Evolutionary conservation across 1,140 invertebrate genomes (phyloP), one percentile per base, ranked within the genome.

Genomic region (Oppia nitens): DNA sequence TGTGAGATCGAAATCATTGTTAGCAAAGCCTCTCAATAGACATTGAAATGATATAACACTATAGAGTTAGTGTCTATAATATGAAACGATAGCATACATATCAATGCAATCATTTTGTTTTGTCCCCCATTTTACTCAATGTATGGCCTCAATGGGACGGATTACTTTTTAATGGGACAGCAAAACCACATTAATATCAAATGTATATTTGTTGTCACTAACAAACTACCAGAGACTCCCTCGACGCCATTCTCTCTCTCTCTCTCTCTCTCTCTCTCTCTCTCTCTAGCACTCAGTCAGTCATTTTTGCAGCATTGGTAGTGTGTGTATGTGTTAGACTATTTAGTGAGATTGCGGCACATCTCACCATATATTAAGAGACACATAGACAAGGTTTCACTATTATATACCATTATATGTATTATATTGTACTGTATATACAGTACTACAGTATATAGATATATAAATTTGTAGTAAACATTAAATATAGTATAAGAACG

Each of bases 141-240:
- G 17, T 40, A 40, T 40, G 17, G 32, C 32, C 51, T 55, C 53
- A 47, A 50, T 64, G 56, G 64, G 60, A 63, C 55, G 60, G 62
- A 65, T 64, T 65, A 65, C 60, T 64, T 64, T 64, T 65, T 65
- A 64, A 66, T 63, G 60, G 63, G 62, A 66, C 65, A 66, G 53
- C 61, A 62, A 66, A 66, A 66, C 65, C 65, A 64, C 65, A 66
- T 66, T 66, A 66, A 66, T 63, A 65, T 59, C 62, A 66, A 66
- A 66, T 66, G 65, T 62, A 61, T 50, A 61, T 65, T 63, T 58
- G 55, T 40, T 66, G 65, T 66, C 47, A 47, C 3, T 58, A 20
- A n/a, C 57, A 49, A 55, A 57, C 59, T 48, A 51, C 55, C 55
- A 53, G 50, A 56, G 23, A 52, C 55, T 45, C 59, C 61, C 60